These are phyloP conservation scores for Lytechinus variegatus DNA, from an alignment of 35 echinoderm and acorn worm genomes.

Conservation along the genomic window DNA sequence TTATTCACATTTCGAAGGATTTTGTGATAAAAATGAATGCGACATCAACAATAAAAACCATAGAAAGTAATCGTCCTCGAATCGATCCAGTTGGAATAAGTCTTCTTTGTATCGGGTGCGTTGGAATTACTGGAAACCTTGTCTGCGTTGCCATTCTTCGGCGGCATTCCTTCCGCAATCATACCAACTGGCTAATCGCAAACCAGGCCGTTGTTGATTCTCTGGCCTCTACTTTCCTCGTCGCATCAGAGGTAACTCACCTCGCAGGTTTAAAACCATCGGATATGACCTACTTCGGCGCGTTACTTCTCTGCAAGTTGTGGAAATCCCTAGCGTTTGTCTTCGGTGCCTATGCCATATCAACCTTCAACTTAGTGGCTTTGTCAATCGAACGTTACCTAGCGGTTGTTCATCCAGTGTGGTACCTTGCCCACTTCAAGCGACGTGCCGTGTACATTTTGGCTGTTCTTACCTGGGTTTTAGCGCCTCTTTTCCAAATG, in stretches of 20 bases:
- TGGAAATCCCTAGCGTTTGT: slow-evolving; percentile 57
- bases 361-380: slow-evolving; percentile 76
- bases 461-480: slow-evolving; percentile 49
- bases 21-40: not conserved
- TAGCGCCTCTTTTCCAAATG: slow-evolving; percentile 59
- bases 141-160: slow-evolving; percentile 10
- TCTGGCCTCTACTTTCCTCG: slow-evolving; percentile 57
- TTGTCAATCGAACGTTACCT: slow-evolving; percentile 81
- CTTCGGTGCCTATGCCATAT: slow-evolving; percentile 61
- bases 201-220: slow-evolving; percentile 60
- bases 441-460: slow-evolving; percentile 20
- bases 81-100: not conserved
- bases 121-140: not conserved
- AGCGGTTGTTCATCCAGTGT: slow-evolving; percentile 70
- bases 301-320: slow-evolving; percentile 50
- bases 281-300: not conserved
- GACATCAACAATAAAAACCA: not conserved
- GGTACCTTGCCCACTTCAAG: slow-evolving; percentile 58
- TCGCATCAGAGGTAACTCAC: slow-evolving; percentile 14
- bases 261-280: not conserved
- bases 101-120: not conserved
- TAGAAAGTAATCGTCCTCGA: not conserved
- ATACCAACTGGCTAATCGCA: slow-evolving; percentile 41
- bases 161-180: slow-evolving; percentile 18
- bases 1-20: not conserved